A percentile compares a stretch with the other conserved stretches of the same genome.
phyloP scores from a whole-genome alignment of 2,113 vertebrate genomes.

The Poicephalus gulielmi region DNA sequence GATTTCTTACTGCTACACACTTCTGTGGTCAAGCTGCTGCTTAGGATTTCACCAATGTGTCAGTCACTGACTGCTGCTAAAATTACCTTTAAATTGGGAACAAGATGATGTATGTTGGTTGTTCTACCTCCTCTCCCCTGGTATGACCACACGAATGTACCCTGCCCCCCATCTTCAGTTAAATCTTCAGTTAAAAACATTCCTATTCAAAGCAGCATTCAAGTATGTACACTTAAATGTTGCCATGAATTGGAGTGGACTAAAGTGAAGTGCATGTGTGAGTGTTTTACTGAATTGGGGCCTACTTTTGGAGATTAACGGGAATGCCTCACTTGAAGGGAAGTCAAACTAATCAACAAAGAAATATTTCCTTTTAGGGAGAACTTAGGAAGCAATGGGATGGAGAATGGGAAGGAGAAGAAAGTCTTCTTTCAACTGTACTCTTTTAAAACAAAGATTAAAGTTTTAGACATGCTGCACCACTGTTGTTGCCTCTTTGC shows the following conservation, averaged over 20 bases:
- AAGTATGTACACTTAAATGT: background rate
- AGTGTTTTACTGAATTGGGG: background rate
- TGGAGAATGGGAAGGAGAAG: background rate
- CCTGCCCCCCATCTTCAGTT: background rate
- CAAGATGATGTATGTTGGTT: background rate
- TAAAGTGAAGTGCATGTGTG: background rate
- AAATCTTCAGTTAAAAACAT: background rate
- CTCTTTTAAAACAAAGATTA: slow-evolving; percentile 28
- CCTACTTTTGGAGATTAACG: background rate
- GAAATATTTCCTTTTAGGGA: background rate
- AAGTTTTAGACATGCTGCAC: slow-evolving; percentile 26
- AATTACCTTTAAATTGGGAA: slow-evolving; percentile 8
- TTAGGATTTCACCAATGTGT: background rate
- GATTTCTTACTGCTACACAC: slow-evolving; percentile 21
- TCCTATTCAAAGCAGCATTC: background rate
- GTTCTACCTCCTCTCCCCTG: background rate
- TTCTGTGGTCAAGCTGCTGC: slow-evolving; percentile 44
- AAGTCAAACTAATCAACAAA: background rate
- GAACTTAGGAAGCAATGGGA: background rate
- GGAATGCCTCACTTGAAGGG: background rate
- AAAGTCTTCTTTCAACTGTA: slow-evolving; percentile 12
- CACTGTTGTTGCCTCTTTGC: slow-evolving; percentile 8
- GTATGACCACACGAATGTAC: background rate
- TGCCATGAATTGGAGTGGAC: background rate
- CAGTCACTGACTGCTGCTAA: slow-evolving; percentile 3